Conservation (phyloP, 2,797 vertebrate genomes). For the Sebastes flavidus region DNA sequence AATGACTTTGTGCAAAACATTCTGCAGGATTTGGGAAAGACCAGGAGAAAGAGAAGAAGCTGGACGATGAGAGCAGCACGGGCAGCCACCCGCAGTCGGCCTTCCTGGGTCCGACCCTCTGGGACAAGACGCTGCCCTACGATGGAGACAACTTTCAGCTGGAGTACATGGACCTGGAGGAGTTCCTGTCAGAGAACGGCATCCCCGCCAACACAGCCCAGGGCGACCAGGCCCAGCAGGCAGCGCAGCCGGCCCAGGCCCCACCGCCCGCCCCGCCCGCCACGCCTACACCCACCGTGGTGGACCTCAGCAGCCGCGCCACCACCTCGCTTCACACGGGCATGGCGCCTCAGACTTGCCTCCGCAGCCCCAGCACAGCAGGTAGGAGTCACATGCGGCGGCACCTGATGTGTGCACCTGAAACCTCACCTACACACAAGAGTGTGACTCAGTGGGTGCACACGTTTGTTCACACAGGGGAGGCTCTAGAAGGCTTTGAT, state of each 20-base stretch:
- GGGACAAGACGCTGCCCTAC: conserved; percentile 98
- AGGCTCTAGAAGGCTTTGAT: background rate
- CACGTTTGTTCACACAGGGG: background rate
- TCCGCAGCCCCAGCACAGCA: conserved; percentile 89
- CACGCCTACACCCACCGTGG: conserved; percentile 81
- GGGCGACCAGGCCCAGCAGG: conserved; percentile 83
- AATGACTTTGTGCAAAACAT: conserved; percentile 32
- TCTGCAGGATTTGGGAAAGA: conserved; percentile 85
- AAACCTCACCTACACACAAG: background rate
- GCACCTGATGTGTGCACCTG: background rate
- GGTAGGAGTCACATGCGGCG: conserved; percentile 78
- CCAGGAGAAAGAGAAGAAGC: conserved; percentile 94
- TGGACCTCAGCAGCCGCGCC: conserved; percentile 94
- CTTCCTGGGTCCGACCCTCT: conserved; percentile 96
- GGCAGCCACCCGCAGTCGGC: conserved; percentile 91
- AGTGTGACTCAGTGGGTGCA: no score
- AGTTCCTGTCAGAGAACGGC: conserved; percentile 97
- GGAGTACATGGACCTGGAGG: conserved; percentile 99
- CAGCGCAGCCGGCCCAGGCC: conserved; percentile 47
- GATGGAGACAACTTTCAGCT: conserved; percentile 97
- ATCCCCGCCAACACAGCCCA: conserved; percentile 91
- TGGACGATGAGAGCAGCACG: conserved; percentile 89
- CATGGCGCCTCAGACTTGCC: conserved; percentile 87
- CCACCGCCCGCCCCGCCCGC: conserved; percentile 49
- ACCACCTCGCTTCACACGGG: conserved; percentile 87